Evolutionary conservation across 2,888 invertebrate species (phyloP), one percentile per base, ranked within the genome.

Genomic region (Synergus umbraculus): DNA sequence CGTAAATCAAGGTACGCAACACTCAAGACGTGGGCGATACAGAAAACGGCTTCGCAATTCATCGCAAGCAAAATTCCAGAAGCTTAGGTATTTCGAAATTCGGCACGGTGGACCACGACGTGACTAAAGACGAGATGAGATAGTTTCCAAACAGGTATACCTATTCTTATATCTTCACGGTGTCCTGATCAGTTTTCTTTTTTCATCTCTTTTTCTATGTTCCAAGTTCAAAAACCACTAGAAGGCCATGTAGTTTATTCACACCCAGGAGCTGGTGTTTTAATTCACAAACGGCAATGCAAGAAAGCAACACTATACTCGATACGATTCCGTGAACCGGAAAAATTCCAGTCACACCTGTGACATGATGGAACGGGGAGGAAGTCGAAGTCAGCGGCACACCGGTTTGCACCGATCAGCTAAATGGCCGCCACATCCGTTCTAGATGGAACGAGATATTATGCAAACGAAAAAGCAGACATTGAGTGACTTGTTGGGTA

Each of bases 301-400:
- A 67, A 44, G 66, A 65, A 65, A 41, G 43, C n/a, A 10, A 18
- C 9, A 37, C 2, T 65, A n/a, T 10, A 67, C 44, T 67, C 46
- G 69, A 73, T 67, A 46, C 46, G 46, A 46, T 73, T 73, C 54
- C 69, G n/a, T 54, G 69, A 73, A 73, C 69, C 37, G 69, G 69
- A 73, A 73, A 73, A 73, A 73, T 73, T 73, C 49, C 69, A 54
- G 69, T 73, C 54, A 73, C 54, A 73, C 69, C 37, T 73, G 49
- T 37, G 49, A 69, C 49, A 69, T 18, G 69, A 69, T 37, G 29
- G 4, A 46, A 49, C 12, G 54, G 46, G 15, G 29, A 69, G 69
- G 69, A 73, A 73, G 69, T 69, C 46, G 9, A 69, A 54, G 69
- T 73, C 54, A 49, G 49, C 46, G 49, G 13, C 29, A 46, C 22